These are phyloP conservation scores for Reinhardtius hippoglossoides DNA, from an alignment of 2,113 vertebrate species.

Conservation along the genomic window DNA sequence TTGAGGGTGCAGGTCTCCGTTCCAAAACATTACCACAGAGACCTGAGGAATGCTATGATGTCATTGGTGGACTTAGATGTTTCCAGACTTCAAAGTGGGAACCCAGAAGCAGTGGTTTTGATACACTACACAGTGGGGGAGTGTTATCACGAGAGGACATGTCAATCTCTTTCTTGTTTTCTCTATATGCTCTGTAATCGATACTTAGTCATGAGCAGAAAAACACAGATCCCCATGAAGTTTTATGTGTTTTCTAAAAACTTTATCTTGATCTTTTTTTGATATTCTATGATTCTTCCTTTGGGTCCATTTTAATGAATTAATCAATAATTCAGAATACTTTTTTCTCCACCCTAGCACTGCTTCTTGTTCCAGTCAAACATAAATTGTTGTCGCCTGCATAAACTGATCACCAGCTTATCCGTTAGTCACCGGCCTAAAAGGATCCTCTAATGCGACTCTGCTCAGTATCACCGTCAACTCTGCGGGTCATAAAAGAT, in stretches of 20 bases:
- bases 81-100: slow-evolving; percentile 65
- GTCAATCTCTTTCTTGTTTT: slow-evolving; percentile 11
- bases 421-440: slow-evolving; percentile 14
- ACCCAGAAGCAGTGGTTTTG: slow-evolving; percentile 47
- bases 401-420: slow-evolving; percentile 8
- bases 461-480: slow-evolving; percentile 47
- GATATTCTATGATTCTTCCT: not conserved
- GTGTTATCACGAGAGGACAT: slow-evolving; percentile 11
- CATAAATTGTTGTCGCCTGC: slow-evolving; percentile 5
- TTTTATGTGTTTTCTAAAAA: not conserved
- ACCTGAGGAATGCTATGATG: slow-evolving; percentile 71
- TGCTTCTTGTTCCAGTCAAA: slow-evolving; percentile 3
- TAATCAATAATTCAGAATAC: not conserved
- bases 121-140: slow-evolving; percentile 27
- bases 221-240: not conserved
- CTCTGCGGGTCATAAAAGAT: slow-evolving; percentile 27
- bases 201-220: not conserved
- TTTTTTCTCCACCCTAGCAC: not conserved
- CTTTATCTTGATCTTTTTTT: not conserved
- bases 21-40: slow-evolving; percentile 70
- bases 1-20: slow-evolving; percentile 39
- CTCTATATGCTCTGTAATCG: not conserved
- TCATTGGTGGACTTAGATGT: slow-evolving; percentile 62
- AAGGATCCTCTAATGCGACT: slow-evolving; percentile 16
- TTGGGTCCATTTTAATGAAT: not conserved